Base-by-base conservation (phyloP, 2,888 invertebrate species). In the Frankliniella intonsa region DNA sequence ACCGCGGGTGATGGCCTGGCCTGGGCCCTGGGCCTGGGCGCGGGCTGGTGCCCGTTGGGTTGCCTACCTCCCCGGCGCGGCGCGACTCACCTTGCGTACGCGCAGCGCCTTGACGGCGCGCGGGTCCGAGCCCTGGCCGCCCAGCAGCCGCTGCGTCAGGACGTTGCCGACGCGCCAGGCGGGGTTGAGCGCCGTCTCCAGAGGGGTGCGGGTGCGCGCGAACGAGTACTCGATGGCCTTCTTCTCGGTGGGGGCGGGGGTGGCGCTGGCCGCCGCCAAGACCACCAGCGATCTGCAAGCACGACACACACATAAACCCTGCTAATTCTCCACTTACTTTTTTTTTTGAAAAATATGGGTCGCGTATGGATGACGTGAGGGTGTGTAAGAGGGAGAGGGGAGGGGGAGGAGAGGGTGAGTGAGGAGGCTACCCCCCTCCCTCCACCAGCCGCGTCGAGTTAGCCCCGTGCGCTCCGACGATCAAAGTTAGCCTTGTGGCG, bases 401-500 rank as follows among this genome's bases (percentile, higher is more conserved):
- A 17, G 11, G 17, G 62, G 62, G 62, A n/a, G 55, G 55, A 8
- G 14, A 2, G 55, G 55, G 3, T 14, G 3, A 55, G 55, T 12
- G 55, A 17, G 14, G 17, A n/a, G 17, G 14, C 7, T 17, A 14
- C 62, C 62, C 14, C 0, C 55, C 12, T 8, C 55, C 5, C 62
- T 14, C 38, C 38, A 5, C 38, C 38, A 12, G 22, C 22, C 3
- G 69, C n/a, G 14, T n/a, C 25, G 69, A 76, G 69, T 76, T 76
- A 12, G 69, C 69, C 12, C 25, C 19, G 25, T 76, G 12, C 69
- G 69, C 69, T 76, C 25, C 25, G 25, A 12, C 25, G 69, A 76
- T 76, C 69, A 76, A 76, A 76, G 69, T 22, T 76, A 25, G 69
- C 69, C 25, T 76, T 22, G 62, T 14, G 62, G 62, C 62, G 14